Conservation (phyloP, 2,113 vertebrate genomes). For the Equus przewalskii region DNA sequence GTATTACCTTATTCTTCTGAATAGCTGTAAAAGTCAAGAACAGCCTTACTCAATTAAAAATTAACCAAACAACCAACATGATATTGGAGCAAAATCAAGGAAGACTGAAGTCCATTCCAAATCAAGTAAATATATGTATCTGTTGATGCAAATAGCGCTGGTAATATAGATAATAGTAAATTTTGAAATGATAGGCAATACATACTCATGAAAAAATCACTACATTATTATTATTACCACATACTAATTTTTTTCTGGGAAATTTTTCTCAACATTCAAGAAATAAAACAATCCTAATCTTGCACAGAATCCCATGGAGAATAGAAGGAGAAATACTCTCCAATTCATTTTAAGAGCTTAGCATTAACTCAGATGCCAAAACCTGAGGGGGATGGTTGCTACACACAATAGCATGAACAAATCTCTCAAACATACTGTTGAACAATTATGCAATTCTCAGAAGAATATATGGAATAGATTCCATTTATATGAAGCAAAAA, state of each 20-base stretch:
- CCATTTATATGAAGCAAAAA: neutral
- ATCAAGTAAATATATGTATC: neutral
- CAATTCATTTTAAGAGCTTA: neutral
- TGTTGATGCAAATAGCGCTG: neutral
- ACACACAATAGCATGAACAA: neutral
- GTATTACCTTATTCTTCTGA: neutral
- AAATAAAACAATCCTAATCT: neutral
- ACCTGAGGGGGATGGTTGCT: neutral
- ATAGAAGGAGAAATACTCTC: neutral
- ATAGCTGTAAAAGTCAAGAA: neutral
- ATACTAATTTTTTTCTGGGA: constrained; percentile 8
- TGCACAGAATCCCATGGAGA: neutral
- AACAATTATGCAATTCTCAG: constrained; percentile 26
- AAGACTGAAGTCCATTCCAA: neutral
- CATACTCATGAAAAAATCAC: neutral
- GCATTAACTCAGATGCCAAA: neutral
- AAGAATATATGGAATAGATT: neutral
- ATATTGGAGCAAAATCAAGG: neutral
- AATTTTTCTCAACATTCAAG: neutral
- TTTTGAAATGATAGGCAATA: neutral
- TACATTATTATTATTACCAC: neutral
- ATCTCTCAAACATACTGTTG: neutral
- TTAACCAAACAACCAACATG: neutral
- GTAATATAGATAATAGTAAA: constrained; percentile 40
- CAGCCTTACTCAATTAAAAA: neutral